phyloP scores from a whole-genome alignment of 2,888 invertebrate genomes.

The Halictus quadricinctus region DNA sequence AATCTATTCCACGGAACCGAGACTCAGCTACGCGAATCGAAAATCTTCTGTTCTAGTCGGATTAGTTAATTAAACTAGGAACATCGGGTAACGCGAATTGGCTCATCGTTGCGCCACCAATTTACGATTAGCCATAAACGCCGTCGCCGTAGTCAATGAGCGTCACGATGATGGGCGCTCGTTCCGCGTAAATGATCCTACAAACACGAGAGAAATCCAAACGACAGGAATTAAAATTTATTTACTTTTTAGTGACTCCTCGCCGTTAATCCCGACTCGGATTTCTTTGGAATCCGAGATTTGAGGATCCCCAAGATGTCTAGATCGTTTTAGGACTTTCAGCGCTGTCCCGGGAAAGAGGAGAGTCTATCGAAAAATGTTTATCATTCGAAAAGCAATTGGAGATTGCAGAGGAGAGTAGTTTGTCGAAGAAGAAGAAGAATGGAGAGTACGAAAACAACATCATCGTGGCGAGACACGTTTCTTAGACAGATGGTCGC shows the following conservation, averaged over 20 bases:
- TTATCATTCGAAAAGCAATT: neutral
- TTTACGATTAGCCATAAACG: slow-evolving; percentile 41
- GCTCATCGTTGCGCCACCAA: slow-evolving; percentile 4
- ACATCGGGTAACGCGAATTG: neutral
- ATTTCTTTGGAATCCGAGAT: slow-evolving; percentile 18
- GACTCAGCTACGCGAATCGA: neutral
- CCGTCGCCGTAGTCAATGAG: neutral
- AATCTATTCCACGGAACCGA: neutral
- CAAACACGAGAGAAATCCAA: neutral
- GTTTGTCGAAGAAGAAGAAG: neutral
- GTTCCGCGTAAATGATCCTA: neutral
- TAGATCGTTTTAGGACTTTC: neutral
- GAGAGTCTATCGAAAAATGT: neutral
- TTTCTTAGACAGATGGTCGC: slow-evolving; percentile 76
- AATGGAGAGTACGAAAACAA: slow-evolving; percentile 24
- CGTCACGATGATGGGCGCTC: neutral
- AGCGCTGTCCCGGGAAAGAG: neutral
- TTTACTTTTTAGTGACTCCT: neutral
- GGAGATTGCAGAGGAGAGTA: neutral
- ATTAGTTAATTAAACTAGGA: slow-evolving; percentile 30
- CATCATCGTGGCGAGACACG: slow-evolving; percentile 44
- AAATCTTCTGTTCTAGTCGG: neutral
- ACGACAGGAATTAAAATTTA: slow-evolving; percentile 13
- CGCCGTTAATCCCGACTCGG: neutral
- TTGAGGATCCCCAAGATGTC: neutral